Base-by-base conservation (phyloP, 2,888 invertebrate species). In the Oscheius sp. region DNA sequence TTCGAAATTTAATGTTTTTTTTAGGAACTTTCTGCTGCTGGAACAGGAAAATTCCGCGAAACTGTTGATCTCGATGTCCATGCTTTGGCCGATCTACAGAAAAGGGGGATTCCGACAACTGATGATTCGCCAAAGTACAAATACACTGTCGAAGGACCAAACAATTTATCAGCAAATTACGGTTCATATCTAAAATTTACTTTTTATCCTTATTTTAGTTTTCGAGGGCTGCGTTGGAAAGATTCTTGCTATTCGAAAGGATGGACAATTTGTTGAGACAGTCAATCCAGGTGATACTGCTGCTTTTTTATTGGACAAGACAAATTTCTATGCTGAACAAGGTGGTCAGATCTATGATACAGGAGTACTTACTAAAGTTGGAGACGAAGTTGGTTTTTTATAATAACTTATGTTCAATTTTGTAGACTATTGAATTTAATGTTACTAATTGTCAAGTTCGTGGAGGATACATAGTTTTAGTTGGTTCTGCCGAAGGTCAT, bases 341-440 rank as follows among this genome's bases (percentile, higher is more conserved):
- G 98, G 98, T 72, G 98, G 98, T 14, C 98, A 99, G 89, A 95
- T 94, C 82, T 95, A 91, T 87, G 98, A 99, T 87, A 93, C 93
- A 85, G 98, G 98, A 24, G 94, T 92, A 80, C 90, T 95, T 87
- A 76, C 69, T 0, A 94, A 94, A 89, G 86, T 89, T 5, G 90
- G 90, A 67, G 93, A 94, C 86, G 94, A 94, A 86, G 80, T 79
- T 9, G 28, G 24, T 1, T 30, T 30, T 59, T 54, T 17, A 41
- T 8, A 12, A 2, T 22, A 8, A 17, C 22, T 20, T 6, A 24
- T 38, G 14, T 5, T 9, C 26, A 38, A 20, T 33, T 38, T 36
- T 67, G 57, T 86, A 92, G 91, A 87, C 92, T 67, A 87, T 92
- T 12, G 96, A 96, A 89, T 92, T 98, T 87, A 90, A 92, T 17